Base-by-base conservation (phyloP, 2,888 invertebrate genomes). In the Ennomos fuscantarius region DNA sequence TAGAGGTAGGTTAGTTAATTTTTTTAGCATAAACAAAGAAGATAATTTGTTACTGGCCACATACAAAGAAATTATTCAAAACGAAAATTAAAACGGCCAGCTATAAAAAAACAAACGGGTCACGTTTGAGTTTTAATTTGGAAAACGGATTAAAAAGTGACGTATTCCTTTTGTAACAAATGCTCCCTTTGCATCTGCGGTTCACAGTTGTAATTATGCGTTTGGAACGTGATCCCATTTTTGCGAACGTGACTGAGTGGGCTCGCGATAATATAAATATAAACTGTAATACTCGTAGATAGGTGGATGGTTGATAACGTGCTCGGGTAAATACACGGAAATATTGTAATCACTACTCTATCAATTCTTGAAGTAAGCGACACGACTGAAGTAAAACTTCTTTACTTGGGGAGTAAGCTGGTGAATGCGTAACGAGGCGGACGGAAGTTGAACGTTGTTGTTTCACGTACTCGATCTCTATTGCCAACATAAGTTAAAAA, bases 201-300 rank as follows among this genome's bases (percentile, higher is more conserved):
- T 76, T 78, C 78, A 67, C 74, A 73, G 76, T 82, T 77, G 82
- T 88, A 87, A 88, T 87, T 87, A 84, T 84, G 83, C 82, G 79
- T 84, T 82, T 78, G 76, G 82, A 70, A 89, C 89, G 90, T 90
- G 89, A 89, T 87, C 79, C 86, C 84, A 90, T 90, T 89, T 78
- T 74, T 55, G 51, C 52, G 78, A 50, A 87, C 90, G 90, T 89
- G 90, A 80, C 85, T 67, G 74, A 73, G 73, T 78, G 78, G 76
- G 83, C 78, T 70, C 70, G 65, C 65, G 52, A 62, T 70, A 73
- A 70, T 72, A 73, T 74, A 78, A 77, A 80, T 73, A 66, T 64
- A 70, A 78, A 74, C 73, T 43, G 34, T 43, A 32, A n/a, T 50
- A 42, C 10, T 34, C 54, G 43, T 10, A 24, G 40, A 36, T 44